phyloP scores from a whole-genome alignment of 2,888 invertebrate species.

The Drosophila putrida region DNA sequence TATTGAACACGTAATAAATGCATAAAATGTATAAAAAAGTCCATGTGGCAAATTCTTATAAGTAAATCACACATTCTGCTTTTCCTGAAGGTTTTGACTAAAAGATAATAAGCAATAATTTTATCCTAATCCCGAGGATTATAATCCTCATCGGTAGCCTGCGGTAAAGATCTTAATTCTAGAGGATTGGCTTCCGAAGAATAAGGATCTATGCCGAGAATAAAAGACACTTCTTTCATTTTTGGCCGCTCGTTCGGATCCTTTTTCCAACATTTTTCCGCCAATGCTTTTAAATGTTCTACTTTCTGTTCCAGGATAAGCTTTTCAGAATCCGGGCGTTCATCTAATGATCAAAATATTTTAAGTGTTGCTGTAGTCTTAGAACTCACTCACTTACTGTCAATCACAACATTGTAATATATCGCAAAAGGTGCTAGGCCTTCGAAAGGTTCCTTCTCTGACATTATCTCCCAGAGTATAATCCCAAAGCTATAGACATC shows the following conservation, averaged over 20 bases:
- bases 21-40: no score
- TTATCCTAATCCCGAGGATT: neutral
- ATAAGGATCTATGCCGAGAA: neutral
- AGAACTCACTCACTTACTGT: neutral
- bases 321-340: neutral
- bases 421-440: neutral
- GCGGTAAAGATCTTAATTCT: neutral
- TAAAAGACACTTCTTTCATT: neutral
- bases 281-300: neutral
- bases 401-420: neutral
- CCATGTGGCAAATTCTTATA: no score
- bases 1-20: no score
- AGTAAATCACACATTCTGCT: no score
- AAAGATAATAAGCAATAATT: neutral
- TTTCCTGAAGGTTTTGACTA: neutral
- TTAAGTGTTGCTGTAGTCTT: neutral
- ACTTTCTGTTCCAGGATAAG: neutral
- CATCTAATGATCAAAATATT: neutral
- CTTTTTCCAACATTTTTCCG: neutral
- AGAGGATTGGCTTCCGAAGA: neutral
- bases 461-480: conserved; percentile 13
- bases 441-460: neutral
- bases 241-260: neutral
- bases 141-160: neutral
- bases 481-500: conserved; percentile 17